Percentiles rank a stretch among this genome's conserved stretches.
These are phyloP conservation scores for Anagyrus pseudococci DNA, from an alignment of 2,888 invertebrate genomes.

Conservation along the genomic window DNA sequence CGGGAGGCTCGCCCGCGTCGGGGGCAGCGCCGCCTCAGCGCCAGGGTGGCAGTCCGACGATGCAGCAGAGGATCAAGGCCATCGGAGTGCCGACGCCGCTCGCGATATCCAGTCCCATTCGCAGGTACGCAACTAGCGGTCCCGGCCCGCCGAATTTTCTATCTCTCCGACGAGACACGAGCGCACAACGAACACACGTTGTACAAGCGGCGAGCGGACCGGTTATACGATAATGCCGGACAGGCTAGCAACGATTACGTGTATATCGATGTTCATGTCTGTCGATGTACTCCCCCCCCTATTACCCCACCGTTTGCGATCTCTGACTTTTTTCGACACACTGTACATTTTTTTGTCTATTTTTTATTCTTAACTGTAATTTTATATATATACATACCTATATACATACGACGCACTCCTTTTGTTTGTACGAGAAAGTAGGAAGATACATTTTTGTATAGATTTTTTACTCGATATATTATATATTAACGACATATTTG, in stretches of 20 bases:
- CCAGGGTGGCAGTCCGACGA: constrained; percentile 76
- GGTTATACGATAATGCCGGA: neutral
- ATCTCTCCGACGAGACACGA: neutral
- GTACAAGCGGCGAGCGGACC: no score
- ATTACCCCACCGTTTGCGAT: constrained; percentile 1
- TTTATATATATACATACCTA: neutral
- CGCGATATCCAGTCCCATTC: constrained; percentile 84
- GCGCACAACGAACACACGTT: neutral
- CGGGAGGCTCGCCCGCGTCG: constrained; percentile 62
- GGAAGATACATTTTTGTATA: constrained; percentile 14
- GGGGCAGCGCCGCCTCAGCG: no score
- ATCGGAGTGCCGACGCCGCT: constrained; percentile 89
- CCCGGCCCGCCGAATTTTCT: neutral
- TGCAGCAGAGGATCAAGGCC: constrained; percentile 90
- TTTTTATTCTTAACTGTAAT: constrained; percentile 15
- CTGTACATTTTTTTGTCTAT: constrained; percentile 12
- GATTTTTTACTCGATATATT: constrained; percentile 26
- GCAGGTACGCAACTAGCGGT: constrained; percentile 72
- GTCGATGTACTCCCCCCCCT: constrained; percentile 32
- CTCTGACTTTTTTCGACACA: neutral
- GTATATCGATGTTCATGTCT: constrained; percentile 41
- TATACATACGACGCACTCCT: neutral
- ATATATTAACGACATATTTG: constrained; percentile 2
- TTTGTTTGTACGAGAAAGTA: neutral
- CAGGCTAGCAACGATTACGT: neutral